Evolutionary conservation across 1,140 invertebrate genomes (phyloP).

Genomic region (Paraescarpia echinospica): DNA sequence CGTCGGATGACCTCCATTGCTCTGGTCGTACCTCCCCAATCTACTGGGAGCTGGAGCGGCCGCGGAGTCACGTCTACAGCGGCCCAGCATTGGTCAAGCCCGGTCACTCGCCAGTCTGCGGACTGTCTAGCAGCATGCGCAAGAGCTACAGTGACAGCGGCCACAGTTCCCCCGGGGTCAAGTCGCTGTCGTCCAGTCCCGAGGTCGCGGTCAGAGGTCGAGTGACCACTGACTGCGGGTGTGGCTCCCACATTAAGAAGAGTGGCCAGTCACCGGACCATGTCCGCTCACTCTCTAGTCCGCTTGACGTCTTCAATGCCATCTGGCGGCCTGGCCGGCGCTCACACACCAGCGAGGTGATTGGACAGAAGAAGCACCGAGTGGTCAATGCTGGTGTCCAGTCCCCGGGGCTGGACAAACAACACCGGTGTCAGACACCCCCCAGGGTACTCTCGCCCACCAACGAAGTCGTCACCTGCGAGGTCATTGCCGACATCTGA

Average conservation of each 20-base stretch:
- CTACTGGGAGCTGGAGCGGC: constrained; percentile 24
- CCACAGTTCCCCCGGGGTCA: neutral
- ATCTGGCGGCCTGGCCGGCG: neutral
- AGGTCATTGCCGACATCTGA: constrained; percentile 23
- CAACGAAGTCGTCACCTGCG: constrained; percentile 5
- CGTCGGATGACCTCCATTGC: neutral
- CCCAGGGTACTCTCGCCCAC: constrained; percentile 2
- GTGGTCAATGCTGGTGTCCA: neutral
- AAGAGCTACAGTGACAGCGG: neutral
- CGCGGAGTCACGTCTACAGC: neutral
- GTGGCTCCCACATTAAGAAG: neutral
- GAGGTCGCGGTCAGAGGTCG: neutral
- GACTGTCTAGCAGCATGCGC: neutral
- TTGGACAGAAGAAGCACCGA: neutral
- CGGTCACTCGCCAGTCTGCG: neutral
- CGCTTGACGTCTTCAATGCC: neutral
- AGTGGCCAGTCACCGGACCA: neutral
- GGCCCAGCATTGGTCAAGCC: neutral
- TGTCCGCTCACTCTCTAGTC: neutral
- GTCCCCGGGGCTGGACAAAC: neutral
- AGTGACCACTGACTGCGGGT: neutral
- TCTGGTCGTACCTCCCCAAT: neutral
- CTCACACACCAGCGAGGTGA: neutral
- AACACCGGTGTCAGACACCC: constrained; percentile 18
- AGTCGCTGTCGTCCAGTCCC: constrained; percentile 9